Conservation (phyloP, 2,888 invertebrate genomes). For the Lamellibrachia columna region DNA sequence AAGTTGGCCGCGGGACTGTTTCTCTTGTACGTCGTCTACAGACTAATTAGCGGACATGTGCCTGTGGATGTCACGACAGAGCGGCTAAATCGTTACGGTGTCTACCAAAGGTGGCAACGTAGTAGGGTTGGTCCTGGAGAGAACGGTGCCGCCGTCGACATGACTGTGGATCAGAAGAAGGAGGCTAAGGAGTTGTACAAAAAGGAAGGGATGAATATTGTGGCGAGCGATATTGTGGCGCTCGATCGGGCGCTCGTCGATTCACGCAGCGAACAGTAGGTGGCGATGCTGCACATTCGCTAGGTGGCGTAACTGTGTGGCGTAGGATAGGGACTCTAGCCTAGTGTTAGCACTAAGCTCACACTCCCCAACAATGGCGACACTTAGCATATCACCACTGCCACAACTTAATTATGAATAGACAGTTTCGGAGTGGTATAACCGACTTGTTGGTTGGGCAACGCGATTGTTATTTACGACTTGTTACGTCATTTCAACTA, state of each 20-base stretch:
- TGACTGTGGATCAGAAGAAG: conserved; percentile 71
- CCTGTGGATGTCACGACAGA: neutral
- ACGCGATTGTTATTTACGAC: no score
- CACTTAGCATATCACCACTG: no score
- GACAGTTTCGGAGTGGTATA: no score
- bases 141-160: conserved; percentile 51
- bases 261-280: conserved; percentile 62
- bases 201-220: conserved; percentile 86
- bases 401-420: no score
- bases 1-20: neutral
- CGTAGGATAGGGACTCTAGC: no score
- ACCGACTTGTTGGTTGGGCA: no score
- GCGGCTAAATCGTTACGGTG: conserved; percentile 28
- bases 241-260: conserved; percentile 83
- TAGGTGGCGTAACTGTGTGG: neutral
- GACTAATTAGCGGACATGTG: neutral
- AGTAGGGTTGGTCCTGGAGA: conserved; percentile 59
- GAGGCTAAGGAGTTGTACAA: conserved; percentile 76
- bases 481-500: no score
- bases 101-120: conserved; percentile 23
- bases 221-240: conserved; percentile 87
- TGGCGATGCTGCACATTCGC: neutral
- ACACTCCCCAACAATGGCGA: no score
- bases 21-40: neutral
- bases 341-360: no score